Percentiles rank a stretch among this genome's conserved stretches.
Conservation (phyloP, 2,113 vertebrate species). For the human (Homo sapiens) region DNA sequence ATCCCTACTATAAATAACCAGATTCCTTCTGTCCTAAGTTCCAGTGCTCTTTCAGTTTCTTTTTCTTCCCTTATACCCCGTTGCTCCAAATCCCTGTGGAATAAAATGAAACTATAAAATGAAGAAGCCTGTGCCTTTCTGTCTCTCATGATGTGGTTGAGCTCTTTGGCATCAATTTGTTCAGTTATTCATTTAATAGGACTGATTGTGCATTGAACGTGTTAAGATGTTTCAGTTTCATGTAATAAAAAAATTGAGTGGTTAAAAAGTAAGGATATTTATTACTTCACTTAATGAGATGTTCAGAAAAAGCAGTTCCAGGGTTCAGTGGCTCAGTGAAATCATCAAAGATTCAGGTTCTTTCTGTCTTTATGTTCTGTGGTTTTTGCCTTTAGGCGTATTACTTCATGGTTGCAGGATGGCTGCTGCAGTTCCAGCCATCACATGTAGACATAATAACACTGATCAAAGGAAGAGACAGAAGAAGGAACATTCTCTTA, state of each 20-base stretch:
- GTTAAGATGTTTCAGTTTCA: not conserved
- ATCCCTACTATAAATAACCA: not conserved
- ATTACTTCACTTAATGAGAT: not conserved
- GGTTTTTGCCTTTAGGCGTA: not conserved
- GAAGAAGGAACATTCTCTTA: not conserved
- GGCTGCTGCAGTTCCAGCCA: not conserved
- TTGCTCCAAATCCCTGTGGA: not conserved
- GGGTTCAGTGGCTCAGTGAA: not conserved
- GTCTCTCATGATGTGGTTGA: not conserved
- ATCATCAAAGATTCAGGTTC: not conserved
- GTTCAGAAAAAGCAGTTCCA: not conserved
- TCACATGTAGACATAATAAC: not conserved
- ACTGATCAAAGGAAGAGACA: not conserved
- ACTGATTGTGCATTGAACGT: not conserved
- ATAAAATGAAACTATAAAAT: not conserved
- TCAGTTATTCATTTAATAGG: not conserved
- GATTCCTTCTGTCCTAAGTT: not conserved
- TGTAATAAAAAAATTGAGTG: not conserved
- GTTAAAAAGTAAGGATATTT: not conserved
- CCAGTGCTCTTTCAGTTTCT: not conserved
- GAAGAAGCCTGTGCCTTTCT: not conserved
- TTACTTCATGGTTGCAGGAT: not conserved
- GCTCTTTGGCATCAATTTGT: not conserved
- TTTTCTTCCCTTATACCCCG: not conserved
- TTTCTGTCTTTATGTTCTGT: not conserved